Conservation (phyloP, 2,888 invertebrate species). For the Heliconius hortense region DNA sequence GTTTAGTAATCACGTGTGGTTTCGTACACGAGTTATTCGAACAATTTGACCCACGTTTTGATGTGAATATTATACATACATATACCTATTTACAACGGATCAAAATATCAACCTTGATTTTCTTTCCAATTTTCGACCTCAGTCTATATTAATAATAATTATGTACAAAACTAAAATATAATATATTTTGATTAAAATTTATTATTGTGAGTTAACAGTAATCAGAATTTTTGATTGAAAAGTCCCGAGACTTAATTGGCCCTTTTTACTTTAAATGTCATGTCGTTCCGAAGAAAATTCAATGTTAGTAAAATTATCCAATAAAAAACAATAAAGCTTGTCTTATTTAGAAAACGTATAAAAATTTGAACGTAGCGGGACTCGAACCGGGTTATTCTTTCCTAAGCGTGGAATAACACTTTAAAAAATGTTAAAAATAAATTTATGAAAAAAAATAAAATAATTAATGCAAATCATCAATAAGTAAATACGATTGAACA, state of each 20-base stretch:
- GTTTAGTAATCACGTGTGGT: constrained; percentile 16
- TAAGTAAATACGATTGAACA: neutral
- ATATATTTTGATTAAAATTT: too few relatives aligned
- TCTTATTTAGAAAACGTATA: too few relatives aligned
- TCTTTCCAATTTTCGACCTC: neutral
- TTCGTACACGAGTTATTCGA: constrained; percentile 17
- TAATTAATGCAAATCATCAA: neutral
- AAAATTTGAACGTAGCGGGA: too few relatives aligned
- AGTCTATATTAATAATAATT: neutral
- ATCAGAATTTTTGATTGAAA: too few relatives aligned
- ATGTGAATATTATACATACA: constrained; percentile 5
- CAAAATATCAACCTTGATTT: constrained; percentile 8
- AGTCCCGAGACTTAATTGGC: too few relatives aligned
- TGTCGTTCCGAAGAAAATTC: neutral
- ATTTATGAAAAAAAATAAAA: neutral
- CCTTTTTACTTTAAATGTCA: too few relatives aligned
- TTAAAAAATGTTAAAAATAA: too few relatives aligned
- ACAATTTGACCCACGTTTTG: constrained; percentile 15
- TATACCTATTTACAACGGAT: neutral
- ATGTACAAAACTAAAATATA: too few relatives aligned
- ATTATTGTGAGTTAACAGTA: too few relatives aligned
- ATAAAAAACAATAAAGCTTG: too few relatives aligned
- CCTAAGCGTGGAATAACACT: too few relatives aligned
- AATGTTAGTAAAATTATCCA: neutral
- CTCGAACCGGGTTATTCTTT: too few relatives aligned